Percentiles rank a stretch among this genome's conserved stretches.
phyloP scores from a whole-genome alignment of 1,140 invertebrate species.

The Drosophila sulfurigaster region DNA sequence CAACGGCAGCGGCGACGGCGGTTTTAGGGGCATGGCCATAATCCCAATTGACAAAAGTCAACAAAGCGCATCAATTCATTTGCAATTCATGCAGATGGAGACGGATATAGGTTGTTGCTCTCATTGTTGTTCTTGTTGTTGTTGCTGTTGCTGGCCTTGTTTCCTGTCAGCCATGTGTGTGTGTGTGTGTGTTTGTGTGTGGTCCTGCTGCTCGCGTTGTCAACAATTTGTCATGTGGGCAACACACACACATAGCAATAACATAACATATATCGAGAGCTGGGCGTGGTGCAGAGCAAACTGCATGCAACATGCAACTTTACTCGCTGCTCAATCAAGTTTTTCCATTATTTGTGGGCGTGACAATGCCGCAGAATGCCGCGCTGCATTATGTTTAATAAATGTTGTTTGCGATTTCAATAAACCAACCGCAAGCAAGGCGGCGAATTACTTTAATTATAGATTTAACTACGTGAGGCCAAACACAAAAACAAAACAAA shows the following conservation, averaged over 20 bases:
- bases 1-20: no score
- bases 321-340: conserved; percentile 5
- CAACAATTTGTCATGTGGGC: conserved; percentile 51
- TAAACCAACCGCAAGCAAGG: neutral
- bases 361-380: neutral
- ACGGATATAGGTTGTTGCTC: conserved; percentile 21
- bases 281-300: conserved; percentile 25
- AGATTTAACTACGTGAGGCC: no score
- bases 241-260: neutral
- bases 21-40: conserved; percentile 9
- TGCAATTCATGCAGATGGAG: conserved; percentile 70
- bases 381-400: neutral
- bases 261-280: no score
- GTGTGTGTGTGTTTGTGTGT: conserved; percentile 39
- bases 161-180: conserved; percentile 13
- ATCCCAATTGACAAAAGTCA: conserved; percentile 80
- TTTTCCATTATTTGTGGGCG: conserved; percentile 3
- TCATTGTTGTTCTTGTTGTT: conserved; percentile 2
- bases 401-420: neutral
- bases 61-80: conserved; percentile 82
- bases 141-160: conserved; percentile 24
- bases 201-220: conserved; percentile 40
- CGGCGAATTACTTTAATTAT: conserved; percentile 2
- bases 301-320: conserved; percentile 1
- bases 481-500: neutral